Base-by-base conservation (phyloP, 92 coral and sea anemone genomes). In the Heliopora coerulea region DNA sequence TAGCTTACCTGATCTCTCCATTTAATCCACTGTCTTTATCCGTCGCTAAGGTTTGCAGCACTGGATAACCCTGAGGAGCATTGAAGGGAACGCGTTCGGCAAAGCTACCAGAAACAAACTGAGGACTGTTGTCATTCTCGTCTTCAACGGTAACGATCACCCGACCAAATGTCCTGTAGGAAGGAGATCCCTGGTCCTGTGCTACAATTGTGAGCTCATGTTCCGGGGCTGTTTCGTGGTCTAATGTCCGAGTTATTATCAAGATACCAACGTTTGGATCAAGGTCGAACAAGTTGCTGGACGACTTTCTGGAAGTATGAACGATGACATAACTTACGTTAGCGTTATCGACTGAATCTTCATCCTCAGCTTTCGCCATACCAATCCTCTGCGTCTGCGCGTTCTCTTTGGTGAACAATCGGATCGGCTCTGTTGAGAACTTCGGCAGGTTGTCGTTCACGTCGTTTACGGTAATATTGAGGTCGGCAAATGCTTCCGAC, bases 381-480 rank as follows among this genome's bases (percentile, higher is more conserved):
- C 83, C 88, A 58, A 93, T 80, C 61, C 54, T 79, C 54, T 85
- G 67, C n/a, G 66, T 78, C 3, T 63, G 50, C 56, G 54, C 74
- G 78, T 89, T 89, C 72, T 93, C 98, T 11, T 79, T 58, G 24
- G 87, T 81, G 78, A 62, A 83, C 25, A 93, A 52, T 52, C 80
- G 80, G 62, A 85, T 87, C 20, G 67, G 48, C 32, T 75, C 86
- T 70, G 66, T 50, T 27, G 48, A 49, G 62, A 93, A 93, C 73
- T 34, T 49, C 25, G 98, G 98, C 5, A 78, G 85, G 84, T 93
- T 80, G 60, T 93, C 98, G 69, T 93, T 90, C 2, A 88, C 74
- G 65, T 93, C 98, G 29, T 68, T 65, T 1, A 93, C 67, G 13
- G 76, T 70, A 8, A 93, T 74, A 29, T 63, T 21, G 18, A 90